These are phyloP conservation scores for Noctua fimbriata DNA, from an alignment of 2,888 invertebrate species.

Conservation along the genomic window DNA sequence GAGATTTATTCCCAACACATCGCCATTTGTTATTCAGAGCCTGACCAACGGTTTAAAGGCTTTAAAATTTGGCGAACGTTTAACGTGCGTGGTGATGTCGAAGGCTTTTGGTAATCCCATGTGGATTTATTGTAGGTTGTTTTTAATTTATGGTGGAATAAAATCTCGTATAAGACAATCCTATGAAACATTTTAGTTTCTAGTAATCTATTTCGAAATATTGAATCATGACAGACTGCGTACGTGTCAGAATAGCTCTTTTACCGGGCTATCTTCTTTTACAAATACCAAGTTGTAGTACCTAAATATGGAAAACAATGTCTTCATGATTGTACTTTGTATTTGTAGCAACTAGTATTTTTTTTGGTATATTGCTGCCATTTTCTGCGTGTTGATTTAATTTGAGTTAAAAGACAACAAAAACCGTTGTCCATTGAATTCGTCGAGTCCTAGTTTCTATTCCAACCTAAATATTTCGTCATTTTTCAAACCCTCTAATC, in stretches of 20 bases:
- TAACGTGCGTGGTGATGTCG: slow-evolving; percentile 72
- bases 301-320: background rate
- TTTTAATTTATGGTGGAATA: background rate
- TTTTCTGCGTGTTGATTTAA: background rate
- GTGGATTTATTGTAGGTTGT: background rate
- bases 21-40: slow-evolving; percentile 82
- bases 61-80: slow-evolving; percentile 75
- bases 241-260: background rate
- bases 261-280: background rate
- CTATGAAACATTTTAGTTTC: background rate
- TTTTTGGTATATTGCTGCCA: background rate
- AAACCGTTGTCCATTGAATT: background rate
- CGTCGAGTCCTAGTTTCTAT: background rate
- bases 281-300: background rate
- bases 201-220: background rate
- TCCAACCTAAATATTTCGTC: background rate
- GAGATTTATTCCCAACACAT: slow-evolving; percentile 83
- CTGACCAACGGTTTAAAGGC: slow-evolving; percentile 75
- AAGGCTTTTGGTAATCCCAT: slow-evolving; percentile 62
- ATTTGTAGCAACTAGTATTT: background rate
- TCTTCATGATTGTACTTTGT: background rate
- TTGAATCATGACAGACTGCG: background rate
- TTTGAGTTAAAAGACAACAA: background rate
- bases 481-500: too few relatives aligned
- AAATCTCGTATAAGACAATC: background rate